Evolutionary conservation across 1,140 invertebrate genomes (phyloP).

Genomic region (Anadara kagoshimensis): DNA sequence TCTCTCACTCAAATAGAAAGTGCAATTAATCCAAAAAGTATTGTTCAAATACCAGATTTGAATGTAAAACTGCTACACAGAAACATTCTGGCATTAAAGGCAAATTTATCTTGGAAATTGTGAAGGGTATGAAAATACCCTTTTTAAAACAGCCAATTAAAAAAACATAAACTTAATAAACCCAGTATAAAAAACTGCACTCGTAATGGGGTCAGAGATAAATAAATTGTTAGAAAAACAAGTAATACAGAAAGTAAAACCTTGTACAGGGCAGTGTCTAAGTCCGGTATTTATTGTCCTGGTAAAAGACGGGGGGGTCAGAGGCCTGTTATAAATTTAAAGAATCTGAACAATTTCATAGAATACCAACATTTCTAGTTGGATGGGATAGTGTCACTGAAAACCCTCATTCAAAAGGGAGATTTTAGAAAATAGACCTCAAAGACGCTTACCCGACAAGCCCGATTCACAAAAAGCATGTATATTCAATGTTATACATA

Average conservation of each 20-base stretch:
- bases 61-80: not conserved
- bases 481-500: too few relatives aligned
- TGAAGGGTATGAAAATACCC: too few relatives aligned
- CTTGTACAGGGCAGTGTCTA: not conserved
- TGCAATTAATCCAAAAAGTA: not conserved
- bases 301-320: conserved; percentile 2
- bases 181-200: not conserved
- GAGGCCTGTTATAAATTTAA: not conserved
- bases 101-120: not conserved
- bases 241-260: conserved; percentile 2
- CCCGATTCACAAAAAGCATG: not conserved
- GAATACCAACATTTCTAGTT: conserved; percentile 5
- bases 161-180: too few relatives aligned
- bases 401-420: not conserved
- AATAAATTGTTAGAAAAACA: not conserved
- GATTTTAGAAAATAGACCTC: not conserved
- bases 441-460: conserved; percentile 3
- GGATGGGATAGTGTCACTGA: not conserved
- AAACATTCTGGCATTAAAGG: not conserved
- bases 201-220: conserved; percentile 5
- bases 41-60: not conserved
- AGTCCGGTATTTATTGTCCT: not conserved
- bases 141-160: too few relatives aligned
- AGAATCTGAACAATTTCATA: conserved; percentile 1
- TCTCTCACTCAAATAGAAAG: too few relatives aligned